Conservation (phyloP, 2,888 invertebrate species). For the Liopterus haemorrhoidalis region DNA sequence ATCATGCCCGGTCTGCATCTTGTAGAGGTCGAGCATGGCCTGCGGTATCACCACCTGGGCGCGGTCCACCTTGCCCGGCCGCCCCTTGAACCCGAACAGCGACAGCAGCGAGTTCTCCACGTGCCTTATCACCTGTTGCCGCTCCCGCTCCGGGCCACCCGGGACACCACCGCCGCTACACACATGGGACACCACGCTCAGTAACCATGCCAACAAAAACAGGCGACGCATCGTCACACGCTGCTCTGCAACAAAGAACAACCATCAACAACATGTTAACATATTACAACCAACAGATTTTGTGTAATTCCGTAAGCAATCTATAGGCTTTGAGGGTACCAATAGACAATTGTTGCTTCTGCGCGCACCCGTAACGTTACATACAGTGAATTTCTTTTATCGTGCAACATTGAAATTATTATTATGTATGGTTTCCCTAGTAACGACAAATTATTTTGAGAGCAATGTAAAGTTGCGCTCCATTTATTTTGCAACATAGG, state of each 20-base stretch:
- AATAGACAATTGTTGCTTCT: too few relatives aligned
- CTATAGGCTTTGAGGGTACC: too few relatives aligned
- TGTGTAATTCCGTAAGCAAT: too few relatives aligned
- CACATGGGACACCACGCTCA: constrained; percentile 37
- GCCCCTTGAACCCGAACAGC: constrained; percentile 53
- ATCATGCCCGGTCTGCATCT: constrained; percentile 57
- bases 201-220: constrained; percentile 41
- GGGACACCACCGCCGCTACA: constrained; percentile 36
- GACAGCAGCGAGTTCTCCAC: constrained; percentile 57
- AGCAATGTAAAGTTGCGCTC: too few relatives aligned
- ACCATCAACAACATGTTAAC: constrained; percentile 14
- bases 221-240: constrained; percentile 43
- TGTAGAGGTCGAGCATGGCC: constrained; percentile 75
- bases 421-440: too few relatives aligned
- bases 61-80: constrained; percentile 49
- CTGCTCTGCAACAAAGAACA: constrained; percentile 39
- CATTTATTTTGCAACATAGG: too few relatives aligned
- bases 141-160: constrained; percentile 34
- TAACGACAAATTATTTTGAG: too few relatives aligned
- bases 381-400: too few relatives aligned
- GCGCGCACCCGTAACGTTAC: too few relatives aligned
- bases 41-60: constrained; percentile 63
- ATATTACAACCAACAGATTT: too few relatives aligned
- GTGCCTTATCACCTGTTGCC: constrained; percentile 42
- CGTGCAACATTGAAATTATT: too few relatives aligned